Evolutionary conservation across 1,140 invertebrate genomes (phyloP), one percentile per base, ranked within the genome.

Genomic region (Lepidotrigona ventralis): DNA sequence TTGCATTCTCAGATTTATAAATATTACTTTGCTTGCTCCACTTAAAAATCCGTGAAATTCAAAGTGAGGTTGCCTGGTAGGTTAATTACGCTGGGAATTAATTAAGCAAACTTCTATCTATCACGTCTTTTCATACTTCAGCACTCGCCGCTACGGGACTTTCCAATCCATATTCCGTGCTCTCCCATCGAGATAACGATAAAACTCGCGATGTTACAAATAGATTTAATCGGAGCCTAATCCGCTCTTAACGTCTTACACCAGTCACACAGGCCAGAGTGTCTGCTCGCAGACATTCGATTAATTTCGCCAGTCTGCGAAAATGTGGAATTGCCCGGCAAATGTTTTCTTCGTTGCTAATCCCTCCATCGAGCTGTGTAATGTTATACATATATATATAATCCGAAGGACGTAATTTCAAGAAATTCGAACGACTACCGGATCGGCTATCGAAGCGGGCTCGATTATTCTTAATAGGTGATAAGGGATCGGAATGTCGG

Each of bases 191-290:
- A 21, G 78, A 86, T 77, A 69, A 70, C 58, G 12, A 39, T 81
- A 85, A 76, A 64, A 66, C 23, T 58, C 56, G 56, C 58, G 14
- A 79, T 39, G 78, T 81, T 88, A 69, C 70, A 87, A 81, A 85
- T 75, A 81, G 70, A 87, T 78, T 81, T 88, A 85, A 88, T 84
- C 87, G 68, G 51, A n/a, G n/a, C 23, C n/a, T 63, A 60, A 56
- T 78, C 33, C 46, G 63, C 12, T 80, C 68, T 51, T 14, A 39
- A n/a, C 64, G 15, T 21, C 0, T 6, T n/a, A 14, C 4, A 3
- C 11, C 23, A 1, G 53, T 88, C 87, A 87, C 64, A 6, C 69
- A 81, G 87, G 63, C 46, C 69, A 46, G 33, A 83, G 76, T 56
- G 46, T 56, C 72, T 26, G 58, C 11, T 33, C 17, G 53, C 81